Conservation (phyloP, 2,797 vertebrate genomes). For the Paratrypauchen microcephalus region DNA sequence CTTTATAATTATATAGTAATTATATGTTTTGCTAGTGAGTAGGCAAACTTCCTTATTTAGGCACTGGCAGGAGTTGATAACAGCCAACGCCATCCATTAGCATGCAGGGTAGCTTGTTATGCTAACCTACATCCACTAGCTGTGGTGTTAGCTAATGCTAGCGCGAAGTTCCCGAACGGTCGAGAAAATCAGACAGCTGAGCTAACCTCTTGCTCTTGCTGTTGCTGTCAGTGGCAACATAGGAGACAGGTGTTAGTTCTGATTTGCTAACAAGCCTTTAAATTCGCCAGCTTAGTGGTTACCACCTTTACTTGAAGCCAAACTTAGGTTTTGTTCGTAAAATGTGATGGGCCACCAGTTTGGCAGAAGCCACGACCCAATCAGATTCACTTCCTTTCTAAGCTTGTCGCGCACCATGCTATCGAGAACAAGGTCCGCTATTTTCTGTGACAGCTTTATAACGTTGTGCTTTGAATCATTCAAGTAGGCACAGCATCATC, state of each 20-base stretch:
- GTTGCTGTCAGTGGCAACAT: accelerated
- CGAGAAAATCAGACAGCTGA: slow-evolving; percentile 8
- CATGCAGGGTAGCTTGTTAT: slow-evolving; percentile 41
- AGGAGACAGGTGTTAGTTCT: accelerated
- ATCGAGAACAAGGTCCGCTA: not conserved
- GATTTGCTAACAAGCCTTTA: accelerated
- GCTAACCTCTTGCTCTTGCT: accelerated
- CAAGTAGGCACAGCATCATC: too few species aligned
- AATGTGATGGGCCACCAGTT: slow-evolving; percentile 59
- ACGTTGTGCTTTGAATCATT: not conserved
- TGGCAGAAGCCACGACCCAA: slow-evolving; percentile 72
- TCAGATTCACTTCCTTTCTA: slow-evolving; percentile 42
- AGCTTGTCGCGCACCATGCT: slow-evolving; percentile 12
- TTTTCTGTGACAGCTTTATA: not conserved
- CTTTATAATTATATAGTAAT: not conserved
- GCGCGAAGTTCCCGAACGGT: slow-evolving; percentile 26
- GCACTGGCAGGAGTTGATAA: slow-evolving; percentile 8
- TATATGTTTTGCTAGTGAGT: slow-evolving; percentile 9
- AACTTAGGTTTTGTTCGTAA: slow-evolving; percentile 37
- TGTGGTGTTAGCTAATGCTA: slow-evolving; percentile 15
- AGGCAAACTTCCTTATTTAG: slow-evolving; percentile 50
- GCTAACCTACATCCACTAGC: slow-evolving; percentile 47
- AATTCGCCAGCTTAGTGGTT: not conserved
- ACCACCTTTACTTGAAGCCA: slow-evolving; percentile 27
- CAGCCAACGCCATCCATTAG: slow-evolving; percentile 27